Evolutionary conservation across 2,113 vertebrate species (phyloP).

Genomic region (Prietella phreatophila): DNA sequence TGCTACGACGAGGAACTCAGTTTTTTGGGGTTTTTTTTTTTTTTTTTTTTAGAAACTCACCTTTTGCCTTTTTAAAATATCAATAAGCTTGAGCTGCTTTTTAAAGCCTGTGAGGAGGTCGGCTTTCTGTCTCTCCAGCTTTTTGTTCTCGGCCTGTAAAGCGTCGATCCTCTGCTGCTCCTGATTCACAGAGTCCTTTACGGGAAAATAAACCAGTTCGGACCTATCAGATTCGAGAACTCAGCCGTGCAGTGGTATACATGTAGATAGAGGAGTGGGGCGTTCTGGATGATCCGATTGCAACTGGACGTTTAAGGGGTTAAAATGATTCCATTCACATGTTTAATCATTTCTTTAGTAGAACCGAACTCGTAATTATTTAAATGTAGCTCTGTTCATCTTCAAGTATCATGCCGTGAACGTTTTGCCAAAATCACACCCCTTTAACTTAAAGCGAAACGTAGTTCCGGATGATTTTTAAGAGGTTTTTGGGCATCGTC

Average conservation of each 20-base stretch:
- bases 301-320: not conserved
- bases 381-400: not conserved
- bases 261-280: too few species aligned
- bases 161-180: conserved; percentile 84
- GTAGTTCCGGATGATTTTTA: not conserved
- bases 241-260: not conserved
- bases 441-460: not conserved
- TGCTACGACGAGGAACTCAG: not conserved
- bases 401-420: not conserved
- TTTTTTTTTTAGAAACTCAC: conserved; percentile 61
- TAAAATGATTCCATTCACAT: not conserved
- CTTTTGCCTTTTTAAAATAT: conserved; percentile 94
- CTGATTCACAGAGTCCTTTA: conserved; percentile 79
- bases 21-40: too few species aligned
- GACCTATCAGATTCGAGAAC: not conserved
- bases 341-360: not conserved
- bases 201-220: conserved; percentile 39
- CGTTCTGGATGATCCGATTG: not conserved
- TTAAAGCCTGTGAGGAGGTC: conserved; percentile 89
- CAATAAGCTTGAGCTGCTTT: conserved; percentile 93
- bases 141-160: conserved; percentile 86
- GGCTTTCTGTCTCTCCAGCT: conserved; percentile 88
- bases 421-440: too few species aligned
- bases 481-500: not conserved
- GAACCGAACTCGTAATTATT: not conserved